Percentiles rank a stretch among this genome's conserved stretches.
Evolutionary conservation across 2,888 invertebrate genomes (phyloP).

Genomic region (Acronicta psi): DNA sequence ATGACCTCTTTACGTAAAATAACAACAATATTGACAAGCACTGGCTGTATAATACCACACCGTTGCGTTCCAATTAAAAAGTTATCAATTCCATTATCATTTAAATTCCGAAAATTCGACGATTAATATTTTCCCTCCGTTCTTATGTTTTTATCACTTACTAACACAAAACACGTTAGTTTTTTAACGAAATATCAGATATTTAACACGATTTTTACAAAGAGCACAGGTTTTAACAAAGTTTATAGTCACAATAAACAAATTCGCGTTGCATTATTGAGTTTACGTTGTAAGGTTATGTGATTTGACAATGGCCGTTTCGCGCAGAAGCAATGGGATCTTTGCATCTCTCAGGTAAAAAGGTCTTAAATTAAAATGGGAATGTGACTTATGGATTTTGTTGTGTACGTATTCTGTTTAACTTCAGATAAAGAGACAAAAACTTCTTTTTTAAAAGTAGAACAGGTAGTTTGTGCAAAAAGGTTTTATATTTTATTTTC

Average conservation of each 20-base stretch:
- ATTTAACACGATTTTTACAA: constrained; percentile 4
- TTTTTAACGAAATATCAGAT: constrained; percentile 9
- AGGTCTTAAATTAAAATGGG: constrained; percentile 60
- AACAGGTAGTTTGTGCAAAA: constrained; percentile 50
- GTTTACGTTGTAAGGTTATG: constrained; percentile 77
- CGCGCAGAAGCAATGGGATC: constrained; percentile 79
- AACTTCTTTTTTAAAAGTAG: constrained; percentile 13
- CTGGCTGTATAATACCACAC: constrained; percentile 25
- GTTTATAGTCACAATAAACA: constrained; percentile 48
- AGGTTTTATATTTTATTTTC: constrained; percentile 19
- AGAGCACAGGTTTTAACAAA: constrained; percentile 21
- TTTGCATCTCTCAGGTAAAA: constrained; percentile 62
- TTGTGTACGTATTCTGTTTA: constrained; percentile 30
- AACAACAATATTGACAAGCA: constrained; percentile 44
- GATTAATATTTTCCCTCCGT: constrained; percentile 31
- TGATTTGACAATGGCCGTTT: constrained; percentile 74
- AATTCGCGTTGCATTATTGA: constrained; percentile 64
- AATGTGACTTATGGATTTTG: constrained; percentile 65
- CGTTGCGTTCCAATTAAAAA: constrained; percentile 19
- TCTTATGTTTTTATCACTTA: constrained; percentile 31
- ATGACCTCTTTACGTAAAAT: constrained; percentile 72
- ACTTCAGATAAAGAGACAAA: constrained; percentile 9
- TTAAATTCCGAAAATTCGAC: constrained; percentile 24
- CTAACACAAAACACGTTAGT: constrained; percentile 28
- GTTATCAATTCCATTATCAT: constrained; percentile 46